Evolutionary conservation across 2,888 invertebrate species (phyloP), one percentile per base, ranked within the genome.

Genomic region (Helleia helle): DNA sequence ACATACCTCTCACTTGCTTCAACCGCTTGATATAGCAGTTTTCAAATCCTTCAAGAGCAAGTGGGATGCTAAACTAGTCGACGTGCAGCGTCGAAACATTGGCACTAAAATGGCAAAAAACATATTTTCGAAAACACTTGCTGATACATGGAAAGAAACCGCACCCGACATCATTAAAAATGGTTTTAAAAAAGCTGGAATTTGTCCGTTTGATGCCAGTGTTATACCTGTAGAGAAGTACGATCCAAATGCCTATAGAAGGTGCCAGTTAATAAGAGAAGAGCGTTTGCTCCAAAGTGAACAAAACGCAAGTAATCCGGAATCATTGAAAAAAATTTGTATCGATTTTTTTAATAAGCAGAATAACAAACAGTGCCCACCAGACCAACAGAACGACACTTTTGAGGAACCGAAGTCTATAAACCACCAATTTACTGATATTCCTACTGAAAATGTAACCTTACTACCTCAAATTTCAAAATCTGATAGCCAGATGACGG

Each of bases 1-100:
- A 13, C 61, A 65, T 38, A 52, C 55, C 4, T 55, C 50, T 4
- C 56, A 62, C 31, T 30, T 56, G 4, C 40, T 62, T 5, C 59
- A 62, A 42, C 62, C 58, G 3, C 38, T 63, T 2, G 57, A 60
- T 41, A 22, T 59, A 5, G 42, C 55, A 9, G 57, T 58, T 4
- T 59, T 59, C 40, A 58, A 55, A 43, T 51, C 52, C 2, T 47
- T 57, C 4, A 56, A 52, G 38, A 40, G n/a, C 9, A 45, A 9
- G 4, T 57, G 54, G 54, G 52, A 56, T 25, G 29, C 29, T 4
- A 51, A 51, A 43, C 30, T 54, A 1, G 46, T 54, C 3, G 37
- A 30, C 13, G 58, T 55, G 54, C 52, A 56, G 36, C 44, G 53
- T 3, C 42, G 41, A 9, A 51, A 56, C 22, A 18, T 50, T 13